Evolutionary conservation across 2,113 vertebrate species (phyloP), one percentile per base, ranked within the genome.

Genomic region (Sturnus vulgaris): DNA sequence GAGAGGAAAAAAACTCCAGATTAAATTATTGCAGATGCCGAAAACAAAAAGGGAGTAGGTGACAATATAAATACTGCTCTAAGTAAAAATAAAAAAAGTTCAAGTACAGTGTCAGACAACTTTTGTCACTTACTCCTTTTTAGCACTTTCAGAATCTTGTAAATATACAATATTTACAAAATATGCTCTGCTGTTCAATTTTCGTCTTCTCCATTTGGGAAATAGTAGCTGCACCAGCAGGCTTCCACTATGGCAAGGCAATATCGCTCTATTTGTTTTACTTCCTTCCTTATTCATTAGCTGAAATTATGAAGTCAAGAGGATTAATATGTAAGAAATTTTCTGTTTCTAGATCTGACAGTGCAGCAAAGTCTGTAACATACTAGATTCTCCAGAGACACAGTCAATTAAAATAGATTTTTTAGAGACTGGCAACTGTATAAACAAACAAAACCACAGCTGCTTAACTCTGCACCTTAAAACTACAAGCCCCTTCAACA

Each of bases 11-110:
- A 87, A 97, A 91, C 95, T 95, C 76, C 73, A 94, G 83, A 89
- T 90, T 89, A 96, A 95, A 86, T 90, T 84, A 94, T 82, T 95
- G 81, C 92, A 97, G 88, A 92, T 95, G 95, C 60, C 96, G 82
- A 93, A 97, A 94, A 85, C 28, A 92, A 96, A 93, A 95, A 93
- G 15, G 55, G 37, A 92, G 76, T 25, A 50, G 63, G 78, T 42
- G 66, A 93, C 83, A 96, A 86, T 79, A 88, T 35, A 93, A 95
- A 96, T 49, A 61, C 11, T 12, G 5, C 16, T 53, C 50, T 40
- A 84, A 23, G 35, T 93, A 93, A 90, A 82, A 86, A 75, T 39
- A 2, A 66, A 25, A 76, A 56, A 22, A 53, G 2, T 21, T 79
- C 4, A 96, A 91, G 86, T 42, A 93, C 40, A 68, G 27, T 30